Evolutionary conservation across 2,797 vertebrate species (phyloP).

Genomic region (Rhinogobio ventralis): DNA sequence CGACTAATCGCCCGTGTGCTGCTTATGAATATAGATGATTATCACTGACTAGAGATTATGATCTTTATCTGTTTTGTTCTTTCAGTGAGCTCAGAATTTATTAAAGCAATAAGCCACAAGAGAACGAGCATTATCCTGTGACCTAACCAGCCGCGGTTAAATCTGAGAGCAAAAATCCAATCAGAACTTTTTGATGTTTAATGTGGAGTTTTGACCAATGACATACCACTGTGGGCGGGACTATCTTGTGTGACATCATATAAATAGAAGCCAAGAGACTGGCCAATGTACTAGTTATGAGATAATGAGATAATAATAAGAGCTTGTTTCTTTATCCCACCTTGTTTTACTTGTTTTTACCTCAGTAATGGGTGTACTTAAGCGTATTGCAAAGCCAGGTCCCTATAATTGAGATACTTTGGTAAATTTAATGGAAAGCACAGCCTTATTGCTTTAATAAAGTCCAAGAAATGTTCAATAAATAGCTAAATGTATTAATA

Average conservation of each 20-base stretch:
- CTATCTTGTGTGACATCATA: not conserved
- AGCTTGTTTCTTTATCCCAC: not conserved
- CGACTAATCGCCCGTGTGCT: conserved; percentile 15
- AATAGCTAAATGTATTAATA: not conserved
- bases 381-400: not conserved
- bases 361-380: not conserved
- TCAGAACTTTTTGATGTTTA: not conserved
- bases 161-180: not conserved
- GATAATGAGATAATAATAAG: not conserved
- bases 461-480: not conserved
- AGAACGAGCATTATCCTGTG: not conserved
- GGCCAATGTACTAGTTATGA: not conserved
- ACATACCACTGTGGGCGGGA: not conserved
- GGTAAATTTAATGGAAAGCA: not conserved
- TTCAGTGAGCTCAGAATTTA: not conserved
- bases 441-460: not conserved
- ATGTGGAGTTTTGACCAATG: conserved; percentile 9
- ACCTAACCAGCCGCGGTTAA: not conserved
- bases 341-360: not conserved
- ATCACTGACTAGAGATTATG: conserved; percentile 7
- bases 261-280: not conserved
- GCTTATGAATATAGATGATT: not conserved
- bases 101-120: not conserved
- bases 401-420: not conserved
- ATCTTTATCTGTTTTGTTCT: conserved; percentile 2